These are phyloP conservation scores for Tetramorium simillimum DNA, from an alignment of 1,140 invertebrate species.

Conservation along the genomic window DNA sequence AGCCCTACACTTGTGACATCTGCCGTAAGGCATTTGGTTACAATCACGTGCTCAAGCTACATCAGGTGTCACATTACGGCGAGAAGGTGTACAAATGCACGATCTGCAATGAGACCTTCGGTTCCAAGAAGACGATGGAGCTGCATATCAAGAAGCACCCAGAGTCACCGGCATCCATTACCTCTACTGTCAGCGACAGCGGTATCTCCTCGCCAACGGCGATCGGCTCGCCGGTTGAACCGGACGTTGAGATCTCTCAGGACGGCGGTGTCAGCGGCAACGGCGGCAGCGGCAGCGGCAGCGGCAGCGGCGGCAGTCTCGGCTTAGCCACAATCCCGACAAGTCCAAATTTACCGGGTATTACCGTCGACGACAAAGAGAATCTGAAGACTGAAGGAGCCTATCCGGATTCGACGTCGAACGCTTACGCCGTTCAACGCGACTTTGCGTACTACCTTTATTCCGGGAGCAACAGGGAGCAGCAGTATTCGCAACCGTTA, in stretches of 20 bases:
- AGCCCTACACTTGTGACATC: slow-evolving; percentile 91
- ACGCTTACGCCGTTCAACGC: slow-evolving; percentile 56
- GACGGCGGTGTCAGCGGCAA: slow-evolving; percentile 45
- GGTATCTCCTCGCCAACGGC: not conserved
- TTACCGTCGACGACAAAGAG: slow-evolving; percentile 75
- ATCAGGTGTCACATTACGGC: slow-evolving; percentile 96
- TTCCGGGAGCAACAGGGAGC: slow-evolving; percentile 65
- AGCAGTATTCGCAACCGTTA: slow-evolving; percentile 64
- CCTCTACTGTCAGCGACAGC: slow-evolving; percentile 63
- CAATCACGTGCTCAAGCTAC: slow-evolving; percentile 95
- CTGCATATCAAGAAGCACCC: slow-evolving; percentile 96
- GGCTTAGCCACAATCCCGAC: not conserved
- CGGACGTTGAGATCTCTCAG: slow-evolving; percentile 79
- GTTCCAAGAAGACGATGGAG: slow-evolving; percentile 95
- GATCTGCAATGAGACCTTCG: slow-evolving; percentile 95
- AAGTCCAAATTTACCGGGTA: slow-evolving; percentile 57
- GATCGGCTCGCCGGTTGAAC: slow-evolving; percentile 80
- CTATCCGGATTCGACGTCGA: slow-evolving; percentile 37
- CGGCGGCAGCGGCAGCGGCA: slow-evolving; percentile 36
- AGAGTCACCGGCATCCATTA: slow-evolving; percentile 81
- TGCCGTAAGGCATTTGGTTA: slow-evolving; percentile 95
- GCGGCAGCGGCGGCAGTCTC: slow-evolving; percentile 54
- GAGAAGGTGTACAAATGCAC: slow-evolving; percentile 97
- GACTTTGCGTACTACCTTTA: slow-evolving; percentile 80
- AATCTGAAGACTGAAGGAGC: slow-evolving; percentile 81